Conservation (phyloP, 1,140 invertebrate genomes). For the Saccostrea cuccullata region DNA sequence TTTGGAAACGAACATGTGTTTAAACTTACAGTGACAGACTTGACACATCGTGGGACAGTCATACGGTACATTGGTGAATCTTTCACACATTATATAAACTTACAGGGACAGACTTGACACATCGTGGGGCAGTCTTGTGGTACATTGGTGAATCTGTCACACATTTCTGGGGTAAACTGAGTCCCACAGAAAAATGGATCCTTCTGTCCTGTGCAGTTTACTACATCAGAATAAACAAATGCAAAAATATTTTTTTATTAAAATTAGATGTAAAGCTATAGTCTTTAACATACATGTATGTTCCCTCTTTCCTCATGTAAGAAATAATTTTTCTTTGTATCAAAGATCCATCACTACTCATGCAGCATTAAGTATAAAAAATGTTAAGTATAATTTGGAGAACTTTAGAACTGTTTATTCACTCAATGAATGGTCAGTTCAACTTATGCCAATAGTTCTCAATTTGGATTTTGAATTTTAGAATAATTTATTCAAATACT, state of each 20-base stretch:
- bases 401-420: too few species aligned
- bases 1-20: background rate
- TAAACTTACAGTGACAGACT: background rate
- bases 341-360: too few species aligned
- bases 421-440: too few species aligned
- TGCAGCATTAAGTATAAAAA: too few species aligned
- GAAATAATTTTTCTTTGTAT: too few species aligned
- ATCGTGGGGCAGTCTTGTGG: background rate
- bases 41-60: constrained; percentile 14
- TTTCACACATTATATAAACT: constrained; percentile 13
- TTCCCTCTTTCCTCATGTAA: too few species aligned
- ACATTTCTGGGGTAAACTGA: background rate
- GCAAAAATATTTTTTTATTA: background rate
- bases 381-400: too few species aligned
- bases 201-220: constrained; percentile 5
- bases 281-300: too few species aligned
- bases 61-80: background rate
- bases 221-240: background rate
- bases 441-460: too few species aligned
- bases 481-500: background rate
- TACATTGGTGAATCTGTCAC: constrained; percentile 10
- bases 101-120: background rate
- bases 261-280: too few species aligned
- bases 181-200: background rate
- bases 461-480: too few species aligned